phyloP scores from a whole-genome alignment of 2,888 invertebrate genomes.

The Glyphotaelius pellucidus region DNA sequence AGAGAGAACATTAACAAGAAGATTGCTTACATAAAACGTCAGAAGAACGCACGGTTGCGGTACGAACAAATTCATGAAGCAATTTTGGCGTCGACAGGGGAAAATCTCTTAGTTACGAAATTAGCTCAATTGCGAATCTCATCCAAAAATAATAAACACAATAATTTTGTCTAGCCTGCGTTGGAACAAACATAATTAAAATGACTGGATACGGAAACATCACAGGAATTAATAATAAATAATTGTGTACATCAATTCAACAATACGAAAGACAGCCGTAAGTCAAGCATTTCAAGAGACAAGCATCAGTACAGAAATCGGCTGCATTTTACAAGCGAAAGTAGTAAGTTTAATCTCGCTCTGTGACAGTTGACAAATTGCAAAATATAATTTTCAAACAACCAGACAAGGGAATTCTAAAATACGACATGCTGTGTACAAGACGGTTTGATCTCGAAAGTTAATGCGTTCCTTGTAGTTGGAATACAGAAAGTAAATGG shows the following conservation, averaged over 20 bases:
- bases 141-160: background rate
- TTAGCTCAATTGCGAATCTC: background rate
- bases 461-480: too few species aligned
- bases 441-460: background rate
- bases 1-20: background rate
- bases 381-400: background rate
- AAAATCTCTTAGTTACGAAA: background rate
- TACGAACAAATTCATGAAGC: background rate
- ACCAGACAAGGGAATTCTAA: background rate
- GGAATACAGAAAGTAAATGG: too few species aligned
- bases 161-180: too few species aligned
- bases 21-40: background rate
- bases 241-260: background rate
- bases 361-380: background rate
- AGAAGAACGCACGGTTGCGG: background rate
- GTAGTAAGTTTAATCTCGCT: background rate
- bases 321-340: background rate
- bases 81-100: background rate
- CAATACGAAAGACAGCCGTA: background rate
- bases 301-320: background rate
- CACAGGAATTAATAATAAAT: background rate
- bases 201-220: background rate
- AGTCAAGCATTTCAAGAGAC: background rate
- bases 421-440: background rate
- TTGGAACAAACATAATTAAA: too few species aligned